phyloP scores from a whole-genome alignment of 2,797 vertebrate species.

The Delichon dasypus region DNA sequence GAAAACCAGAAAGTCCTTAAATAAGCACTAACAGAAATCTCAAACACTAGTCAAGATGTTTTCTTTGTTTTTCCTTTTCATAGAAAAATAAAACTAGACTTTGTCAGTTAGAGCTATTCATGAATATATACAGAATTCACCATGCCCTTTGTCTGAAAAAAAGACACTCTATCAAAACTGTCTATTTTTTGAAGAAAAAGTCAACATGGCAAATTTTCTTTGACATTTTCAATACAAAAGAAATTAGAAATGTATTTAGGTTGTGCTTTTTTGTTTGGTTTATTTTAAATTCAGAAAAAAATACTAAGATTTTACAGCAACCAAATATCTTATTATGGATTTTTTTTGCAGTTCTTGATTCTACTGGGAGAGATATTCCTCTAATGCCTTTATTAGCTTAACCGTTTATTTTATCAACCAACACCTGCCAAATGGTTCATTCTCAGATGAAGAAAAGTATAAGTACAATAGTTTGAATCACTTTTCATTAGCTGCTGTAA shows the following conservation, averaged over 20 bases:
- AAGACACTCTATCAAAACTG: not conserved
- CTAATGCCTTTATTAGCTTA: not conserved
- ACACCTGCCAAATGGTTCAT: not conserved
- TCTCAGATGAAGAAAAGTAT: not conserved
- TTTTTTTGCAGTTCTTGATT: not conserved
- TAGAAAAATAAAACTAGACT: not conserved
- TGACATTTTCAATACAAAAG: not conserved
- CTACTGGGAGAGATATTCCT: not conserved
- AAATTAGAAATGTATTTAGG: no score
- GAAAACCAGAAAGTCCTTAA: not conserved
- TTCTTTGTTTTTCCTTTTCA: not conserved
- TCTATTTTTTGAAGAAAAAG: not conserved
- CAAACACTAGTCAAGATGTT: not conserved
- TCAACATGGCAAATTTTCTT: not conserved
- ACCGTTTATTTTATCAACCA: not conserved
- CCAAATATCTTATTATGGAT: not conserved
- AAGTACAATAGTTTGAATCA: not conserved
- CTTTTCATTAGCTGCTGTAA: not conserved
- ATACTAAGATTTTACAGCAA: not conserved
- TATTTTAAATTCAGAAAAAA: not conserved
- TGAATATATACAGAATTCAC: not conserved
- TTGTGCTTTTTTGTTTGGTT: no score
- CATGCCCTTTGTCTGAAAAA: not conserved
- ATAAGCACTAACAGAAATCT: not conserved
- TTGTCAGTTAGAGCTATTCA: not conserved